Conservation (phyloP, 2,113 vertebrate genomes). For the Aplodontia rufa region DNA sequence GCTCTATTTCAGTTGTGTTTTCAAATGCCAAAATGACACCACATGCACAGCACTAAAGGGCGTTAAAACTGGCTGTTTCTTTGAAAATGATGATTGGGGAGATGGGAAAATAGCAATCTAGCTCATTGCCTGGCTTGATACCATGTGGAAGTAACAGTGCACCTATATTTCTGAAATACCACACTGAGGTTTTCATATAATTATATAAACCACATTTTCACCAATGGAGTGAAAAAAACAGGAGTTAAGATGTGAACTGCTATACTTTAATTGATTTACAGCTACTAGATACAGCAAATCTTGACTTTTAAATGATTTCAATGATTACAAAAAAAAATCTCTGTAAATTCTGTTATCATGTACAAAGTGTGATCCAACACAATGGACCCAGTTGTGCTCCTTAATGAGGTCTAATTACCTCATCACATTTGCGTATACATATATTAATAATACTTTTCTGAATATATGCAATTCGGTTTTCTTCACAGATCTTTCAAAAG, state of each 20-base stretch:
- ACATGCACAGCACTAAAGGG: conserved; percentile 93
- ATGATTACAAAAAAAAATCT: background rate
- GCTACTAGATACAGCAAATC: conserved; percentile 12
- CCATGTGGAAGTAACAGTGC: conserved; percentile 62
- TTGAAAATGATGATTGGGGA: conserved; percentile 75
- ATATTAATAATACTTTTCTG: conserved; percentile 1
- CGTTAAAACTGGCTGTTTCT: conserved; percentile 92
- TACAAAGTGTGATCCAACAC: background rate
- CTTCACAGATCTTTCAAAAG: conserved; percentile 59
- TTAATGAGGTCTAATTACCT: background rate
- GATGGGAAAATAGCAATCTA: conserved; percentile 29
- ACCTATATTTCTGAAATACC: conserved; percentile 71
- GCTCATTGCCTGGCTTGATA: conserved; percentile 53
- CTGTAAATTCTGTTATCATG: conserved; percentile 15
- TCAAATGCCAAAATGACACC: conserved; percentile 88
- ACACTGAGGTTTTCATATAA: conserved; percentile 23
- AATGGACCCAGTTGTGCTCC: conserved; percentile 32
- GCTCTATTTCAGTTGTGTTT: conserved; percentile 90
- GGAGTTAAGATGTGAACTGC: background rate
- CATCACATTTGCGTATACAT: background rate
- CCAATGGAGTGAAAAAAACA: conserved; percentile 36
- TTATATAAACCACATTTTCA: conserved; percentile 57
- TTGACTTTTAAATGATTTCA: conserved; percentile 52
- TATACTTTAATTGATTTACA: conserved; percentile 44
- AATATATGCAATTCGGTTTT: background rate